Percentiles rank a stretch among this genome's conserved stretches.
phyloP scores from a whole-genome alignment of 2,113 vertebrate species.

The Tachuris rubrigastra region DNA sequence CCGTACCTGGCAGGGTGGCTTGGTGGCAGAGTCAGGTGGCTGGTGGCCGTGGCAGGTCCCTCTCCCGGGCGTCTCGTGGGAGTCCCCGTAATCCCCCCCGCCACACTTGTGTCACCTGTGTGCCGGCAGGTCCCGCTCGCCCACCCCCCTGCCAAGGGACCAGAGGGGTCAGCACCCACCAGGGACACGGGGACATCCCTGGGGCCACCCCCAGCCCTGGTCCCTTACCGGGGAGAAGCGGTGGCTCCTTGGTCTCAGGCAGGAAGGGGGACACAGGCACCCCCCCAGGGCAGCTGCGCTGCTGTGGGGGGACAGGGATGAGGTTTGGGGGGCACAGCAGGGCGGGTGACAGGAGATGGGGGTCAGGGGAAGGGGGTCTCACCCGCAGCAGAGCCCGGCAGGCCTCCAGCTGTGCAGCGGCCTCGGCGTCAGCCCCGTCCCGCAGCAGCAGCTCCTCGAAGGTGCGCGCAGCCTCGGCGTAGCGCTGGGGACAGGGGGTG shows the following conservation, averaged over 20 bases:
- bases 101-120: neutral
- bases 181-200: neutral
- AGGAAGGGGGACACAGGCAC: rapidly evolving
- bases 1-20: neutral
- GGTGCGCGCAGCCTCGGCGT: constrained; percentile 73
- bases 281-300: neutral
- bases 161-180: neutral
- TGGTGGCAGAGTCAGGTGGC: neutral
- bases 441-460: constrained; percentile 77
- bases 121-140: rapidly evolving
- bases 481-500: constrained; percentile 64
- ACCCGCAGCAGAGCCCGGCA: constrained; percentile 44
- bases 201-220: neutral
- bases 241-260: neutral
- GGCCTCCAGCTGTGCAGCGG: constrained; percentile 70
- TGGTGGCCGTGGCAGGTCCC: neutral
- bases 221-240: neutral
- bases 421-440: constrained; percentile 62
- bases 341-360: neutral
- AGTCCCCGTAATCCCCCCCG: rapidly evolving
- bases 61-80: rapidly evolving
- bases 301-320: neutral
- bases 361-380: neutral
- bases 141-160: neutral
- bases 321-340: neutral